Base-by-base conservation (phyloP, 2,888 invertebrate genomes). In the Orthosia gothica region DNA sequence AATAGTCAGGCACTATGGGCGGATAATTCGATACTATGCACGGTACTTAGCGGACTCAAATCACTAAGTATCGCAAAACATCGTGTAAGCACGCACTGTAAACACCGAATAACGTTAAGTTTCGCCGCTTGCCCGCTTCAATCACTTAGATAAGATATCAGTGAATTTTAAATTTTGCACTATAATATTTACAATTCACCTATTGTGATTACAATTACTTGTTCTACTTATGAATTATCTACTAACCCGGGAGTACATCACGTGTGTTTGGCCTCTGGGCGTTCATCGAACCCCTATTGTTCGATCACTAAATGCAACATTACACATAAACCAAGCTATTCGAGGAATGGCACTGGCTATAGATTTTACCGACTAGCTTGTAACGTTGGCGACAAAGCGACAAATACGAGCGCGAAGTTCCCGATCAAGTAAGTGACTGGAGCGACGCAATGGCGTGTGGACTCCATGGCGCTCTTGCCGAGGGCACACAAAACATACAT, bases 401-500 rank as follows among this genome's bases (percentile, higher is more conserved):
- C 88, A 88, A 85, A 92, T 92, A 92, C 95, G 92, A 90, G 93
- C 91, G 91, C 90, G 83, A 90, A 90, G 91, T 88, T 88, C 86
- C 92, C 90, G 92, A 91, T 90, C 92, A 85, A 90, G 90, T 89
- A 84, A 87, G 90, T 88, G 93, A 95, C 95, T 95, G 61, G 45
- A 61, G 45, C 82, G 84, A 91, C 90, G 88, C 91, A 91, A 89
- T 90, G 83, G 88, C 86, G 87, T 87, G 81, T 83, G 83, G 83
- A 82, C 67, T 83, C 82, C 83, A 79, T 86, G 91, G 89, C 89
- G 88, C 89, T 90, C 87, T 88, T 87, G 87, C 91, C 87, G 91
- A 92, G 92, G 92, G 92, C 92, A 87, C 86, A 91, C 92, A 93
- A 94, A 95, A 95, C 94, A 94, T 91, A 92, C 92, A 89, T 89